Conservation (phyloP, 2,113 vertebrate species). For the Vulpes lagopus region DNA sequence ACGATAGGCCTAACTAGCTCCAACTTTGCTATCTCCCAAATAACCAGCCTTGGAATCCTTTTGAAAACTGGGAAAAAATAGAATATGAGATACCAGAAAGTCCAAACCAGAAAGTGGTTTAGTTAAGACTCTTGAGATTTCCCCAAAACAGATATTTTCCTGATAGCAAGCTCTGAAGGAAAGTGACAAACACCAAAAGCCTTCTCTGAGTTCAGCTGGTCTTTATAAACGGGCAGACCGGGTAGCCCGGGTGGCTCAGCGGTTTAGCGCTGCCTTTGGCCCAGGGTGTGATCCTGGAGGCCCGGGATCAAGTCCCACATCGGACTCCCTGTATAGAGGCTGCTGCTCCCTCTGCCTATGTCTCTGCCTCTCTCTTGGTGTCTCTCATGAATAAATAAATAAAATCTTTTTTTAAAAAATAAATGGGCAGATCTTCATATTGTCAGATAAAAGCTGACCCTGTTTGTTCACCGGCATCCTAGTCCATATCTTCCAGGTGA, state of each 20-base stretch:
- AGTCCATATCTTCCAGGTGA: neutral
- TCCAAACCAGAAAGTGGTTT: neutral
- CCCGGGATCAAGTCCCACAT: too few relatives aligned
- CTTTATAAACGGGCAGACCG: neutral
- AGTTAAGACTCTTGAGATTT: neutral
- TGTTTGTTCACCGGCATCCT: neutral
- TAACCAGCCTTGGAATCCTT: conserved; percentile 20
- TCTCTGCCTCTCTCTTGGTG: too few relatives aligned
- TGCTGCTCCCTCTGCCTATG: too few relatives aligned
- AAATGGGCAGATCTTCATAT: neutral
- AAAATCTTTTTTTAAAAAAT: too few relatives aligned
- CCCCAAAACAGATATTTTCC: conserved; percentile 34
- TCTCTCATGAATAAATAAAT: too few relatives aligned
- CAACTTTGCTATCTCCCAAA: neutral
- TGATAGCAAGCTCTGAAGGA: conserved; percentile 11
- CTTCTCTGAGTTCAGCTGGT: neutral
- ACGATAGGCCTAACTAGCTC: neutral
- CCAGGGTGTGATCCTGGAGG: too few relatives aligned
- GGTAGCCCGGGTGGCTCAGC: too few relatives aligned
- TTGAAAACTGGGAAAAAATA: conserved; percentile 11
- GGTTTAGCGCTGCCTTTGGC: too few relatives aligned
- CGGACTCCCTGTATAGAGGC: too few relatives aligned
- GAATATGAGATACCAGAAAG: neutral
- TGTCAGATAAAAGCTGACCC: neutral
- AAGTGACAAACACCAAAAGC: neutral